These are phyloP conservation scores for Epiperipatus broadwayi DNA, from an alignment of 2,888 invertebrate genomes.

Conservation along the genomic window DNA sequence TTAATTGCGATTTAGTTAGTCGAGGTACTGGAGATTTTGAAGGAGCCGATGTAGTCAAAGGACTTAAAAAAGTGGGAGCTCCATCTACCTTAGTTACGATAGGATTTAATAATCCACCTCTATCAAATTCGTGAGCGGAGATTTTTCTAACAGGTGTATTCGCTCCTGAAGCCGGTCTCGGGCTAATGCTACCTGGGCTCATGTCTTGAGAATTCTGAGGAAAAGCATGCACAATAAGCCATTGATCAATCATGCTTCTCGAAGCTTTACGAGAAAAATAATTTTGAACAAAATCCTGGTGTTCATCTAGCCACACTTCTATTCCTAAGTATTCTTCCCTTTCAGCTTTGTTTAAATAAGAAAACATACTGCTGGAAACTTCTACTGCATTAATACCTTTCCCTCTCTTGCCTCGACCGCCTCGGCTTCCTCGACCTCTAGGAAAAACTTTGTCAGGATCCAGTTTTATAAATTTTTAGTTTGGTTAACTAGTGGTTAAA, in stretches of 20 bases:
- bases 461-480: too few relatives aligned
- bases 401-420: too few relatives aligned
- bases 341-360: neutral
- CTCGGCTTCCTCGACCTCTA: too few relatives aligned
- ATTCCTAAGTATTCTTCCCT: slow-evolving; percentile 36
- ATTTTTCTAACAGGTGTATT: slow-evolving; percentile 82
- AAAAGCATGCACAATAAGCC: slow-evolving; percentile 65
- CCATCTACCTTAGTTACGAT: slow-evolving; percentile 86
- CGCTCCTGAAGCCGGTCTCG: slow-evolving; percentile 43
- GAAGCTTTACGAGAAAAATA: slow-evolving; percentile 81
- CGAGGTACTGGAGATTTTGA: slow-evolving; percentile 26
- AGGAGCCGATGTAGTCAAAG: slow-evolving; percentile 19
- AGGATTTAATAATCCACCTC: slow-evolving; percentile 72
- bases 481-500: too few relatives aligned
- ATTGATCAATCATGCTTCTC: slow-evolving; percentile 73
- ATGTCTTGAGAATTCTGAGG: slow-evolving; percentile 22
- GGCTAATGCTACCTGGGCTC: slow-evolving; percentile 23
- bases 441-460: too few relatives aligned
- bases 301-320: slow-evolving; percentile 92
- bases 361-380: too few relatives aligned
- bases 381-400: too few relatives aligned
- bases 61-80: slow-evolving; percentile 62
- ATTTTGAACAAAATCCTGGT: slow-evolving; percentile 83
- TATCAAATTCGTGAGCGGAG: slow-evolving; percentile 87
- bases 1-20: slow-evolving; percentile 43